Conservation (phyloP, 2,888 invertebrate genomes). For the Eupithecia inturbata region DNA sequence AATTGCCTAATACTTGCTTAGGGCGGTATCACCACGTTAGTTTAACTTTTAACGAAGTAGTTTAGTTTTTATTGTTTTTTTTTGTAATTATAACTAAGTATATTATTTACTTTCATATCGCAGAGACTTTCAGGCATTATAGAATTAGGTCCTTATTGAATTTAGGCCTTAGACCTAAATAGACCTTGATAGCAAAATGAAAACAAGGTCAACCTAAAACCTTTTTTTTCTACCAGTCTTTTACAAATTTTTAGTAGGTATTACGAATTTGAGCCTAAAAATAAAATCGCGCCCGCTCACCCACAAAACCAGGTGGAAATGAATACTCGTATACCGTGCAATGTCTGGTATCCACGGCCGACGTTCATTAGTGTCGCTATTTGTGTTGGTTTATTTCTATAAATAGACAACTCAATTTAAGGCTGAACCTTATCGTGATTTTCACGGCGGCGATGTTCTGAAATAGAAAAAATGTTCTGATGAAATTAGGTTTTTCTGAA, state of each 20-base stretch:
- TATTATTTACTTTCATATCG: not conserved
- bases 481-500: not conserved
- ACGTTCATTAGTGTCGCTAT: conserved; percentile 31
- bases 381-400: conserved; percentile 32
- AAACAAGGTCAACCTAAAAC: not conserved
- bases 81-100: not conserved
- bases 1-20: not conserved
- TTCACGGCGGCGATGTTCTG: not conserved
- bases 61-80: too few relatives aligned
- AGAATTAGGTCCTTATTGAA: not conserved
- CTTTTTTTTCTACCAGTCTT: conserved; percentile 32
- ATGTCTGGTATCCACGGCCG: conserved; percentile 34
- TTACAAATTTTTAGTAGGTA: conserved; percentile 33
- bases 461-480: not conserved
- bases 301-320: conserved; percentile 40
- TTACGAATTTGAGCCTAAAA: conserved; percentile 33
- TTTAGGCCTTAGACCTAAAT: not conserved
- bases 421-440: not conserved
- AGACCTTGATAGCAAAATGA: not conserved
- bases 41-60: too few relatives aligned
- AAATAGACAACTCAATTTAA: conserved; percentile 26
- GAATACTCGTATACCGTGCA: conserved; percentile 40
- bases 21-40: not conserved
- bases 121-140: not conserved
- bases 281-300: conserved; percentile 43